phyloP scores from a whole-genome alignment of 2,113 vertebrate genomes.

The Solea senegalensis region DNA sequence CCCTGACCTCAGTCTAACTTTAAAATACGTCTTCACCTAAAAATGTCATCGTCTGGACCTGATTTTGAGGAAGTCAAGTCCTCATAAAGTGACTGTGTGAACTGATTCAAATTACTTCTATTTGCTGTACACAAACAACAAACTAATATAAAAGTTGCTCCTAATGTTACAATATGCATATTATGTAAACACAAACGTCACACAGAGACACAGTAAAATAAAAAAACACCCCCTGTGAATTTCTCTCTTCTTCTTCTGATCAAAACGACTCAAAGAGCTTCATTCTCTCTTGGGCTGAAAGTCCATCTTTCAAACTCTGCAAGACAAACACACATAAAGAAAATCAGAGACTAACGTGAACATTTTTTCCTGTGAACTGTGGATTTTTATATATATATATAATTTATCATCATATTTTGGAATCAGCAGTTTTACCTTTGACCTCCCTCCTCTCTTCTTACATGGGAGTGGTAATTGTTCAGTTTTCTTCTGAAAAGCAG shows the following conservation, averaged over 20 bases:
- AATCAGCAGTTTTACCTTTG: conserved; percentile 81
- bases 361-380: too few species aligned
- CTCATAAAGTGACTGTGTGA: too few species aligned
- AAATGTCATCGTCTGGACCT: too few species aligned
- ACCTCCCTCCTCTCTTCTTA: conserved; percentile 87
- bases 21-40: too few species aligned
- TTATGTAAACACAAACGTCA: not conserved
- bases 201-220: not conserved
- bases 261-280: conserved; percentile 87
- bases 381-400: not conserved
- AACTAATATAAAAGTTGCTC: not conserved
- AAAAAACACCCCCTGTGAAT: too few species aligned
- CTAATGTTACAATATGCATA: not conserved
- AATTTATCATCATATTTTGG: too few species aligned
- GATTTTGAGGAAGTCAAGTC: too few species aligned
- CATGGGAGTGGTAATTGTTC: conserved; percentile 83
- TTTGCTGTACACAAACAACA: not conserved
- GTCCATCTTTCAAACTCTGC: conserved; percentile 92
- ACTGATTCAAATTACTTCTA: too few species aligned
- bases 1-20: too few species aligned
- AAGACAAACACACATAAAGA: conserved; percentile 22
- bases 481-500: conserved; percentile 83
- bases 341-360: not conserved
- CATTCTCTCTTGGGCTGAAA: conserved; percentile 90
- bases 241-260: conserved; percentile 13